Evolutionary conservation across 92 coral and sea anemone genomes (phyloP), one percentile per base, ranked within the genome.

Genomic region (Palythoa caribaeorum): DNA sequence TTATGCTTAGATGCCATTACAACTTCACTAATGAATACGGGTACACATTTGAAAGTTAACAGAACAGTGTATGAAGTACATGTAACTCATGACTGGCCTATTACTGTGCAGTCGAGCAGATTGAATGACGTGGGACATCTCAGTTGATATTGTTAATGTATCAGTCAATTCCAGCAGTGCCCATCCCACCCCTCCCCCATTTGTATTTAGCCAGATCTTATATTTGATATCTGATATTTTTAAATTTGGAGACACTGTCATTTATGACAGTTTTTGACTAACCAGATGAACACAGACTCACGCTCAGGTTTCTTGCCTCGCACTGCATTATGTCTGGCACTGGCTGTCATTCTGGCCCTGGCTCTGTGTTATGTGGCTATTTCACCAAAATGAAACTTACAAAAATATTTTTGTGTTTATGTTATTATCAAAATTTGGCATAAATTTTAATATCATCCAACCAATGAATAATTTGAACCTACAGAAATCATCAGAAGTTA

Each of bases 1-100:
- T 88, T 37, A 59, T 88, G 28, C 20, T 91, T 15, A 84, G 70
- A 54, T 91, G 92, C 84, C 85, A 91, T 77, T 84, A 84, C 80
- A 76, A 76, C 63, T 78, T 88, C 84, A 71, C 72, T 54, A 92
- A 92, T 85, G 28, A 28, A 28, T 28, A 40, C 88, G 89, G 94
- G 38, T 91, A 88, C 50, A 38, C 72, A 20, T 87, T 87, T 20
- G 37, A 68, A 68, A 20, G 37, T 76, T 84, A 53, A 72, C 48
- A 28, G 88, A 21, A 84, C 80, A 84, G 55, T 52, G 55, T 52
- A 52, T 52, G 55, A 52, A 52, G 55, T 52, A 71, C 63, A 77
- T 77, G 83, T 77, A 77, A 77, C 83, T 77, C 11, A 75, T 77
- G 63, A 47, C 83, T 28, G 28, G 28, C 28, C 28, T 28, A 28